A percentile compares a stretch with the other conserved stretches of the same genome.
Conservation (phyloP, 2,888 invertebrate species). For the Sarcophaga subvicina region DNA sequence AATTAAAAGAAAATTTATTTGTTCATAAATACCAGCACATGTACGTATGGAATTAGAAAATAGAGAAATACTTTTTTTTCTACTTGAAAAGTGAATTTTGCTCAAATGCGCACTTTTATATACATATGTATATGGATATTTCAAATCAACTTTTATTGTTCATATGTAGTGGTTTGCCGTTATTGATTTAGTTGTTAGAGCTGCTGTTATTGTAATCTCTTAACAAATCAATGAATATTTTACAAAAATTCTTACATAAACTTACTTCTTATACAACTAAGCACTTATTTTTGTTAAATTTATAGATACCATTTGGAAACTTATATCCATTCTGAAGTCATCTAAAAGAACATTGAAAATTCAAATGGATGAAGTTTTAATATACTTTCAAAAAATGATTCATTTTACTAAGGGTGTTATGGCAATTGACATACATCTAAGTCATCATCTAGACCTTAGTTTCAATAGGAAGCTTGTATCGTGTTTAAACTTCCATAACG, state of each 20-base stretch:
- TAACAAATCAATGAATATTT: constrained; percentile 28
- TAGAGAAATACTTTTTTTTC: background rate
- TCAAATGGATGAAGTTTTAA: too few relatives aligned
- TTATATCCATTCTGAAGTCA: too few relatives aligned
- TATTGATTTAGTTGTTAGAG: constrained; percentile 15
- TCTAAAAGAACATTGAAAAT: too few relatives aligned
- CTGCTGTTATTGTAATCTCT: constrained; percentile 20
- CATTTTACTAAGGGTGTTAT: too few relatives aligned
- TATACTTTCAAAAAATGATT: too few relatives aligned
- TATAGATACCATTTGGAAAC: too few relatives aligned
- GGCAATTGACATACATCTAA: too few relatives aligned
- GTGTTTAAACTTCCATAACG: too few relatives aligned
- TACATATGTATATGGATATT: background rate
- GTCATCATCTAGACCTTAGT: too few relatives aligned
- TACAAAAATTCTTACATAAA: background rate
- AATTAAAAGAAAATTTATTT: background rate
- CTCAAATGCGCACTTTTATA: background rate
- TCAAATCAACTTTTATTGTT: too few relatives aligned
- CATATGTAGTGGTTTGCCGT: background rate
- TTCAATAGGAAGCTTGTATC: too few relatives aligned
- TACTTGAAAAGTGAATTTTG: background rate
- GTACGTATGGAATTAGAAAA: background rate
- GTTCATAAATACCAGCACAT: background rate
- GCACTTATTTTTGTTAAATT: constrained; percentile 2
- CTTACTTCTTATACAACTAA: background rate